Base-by-base conservation (phyloP, 2,888 invertebrate genomes). In the Eristalinus sepulchralis region DNA sequence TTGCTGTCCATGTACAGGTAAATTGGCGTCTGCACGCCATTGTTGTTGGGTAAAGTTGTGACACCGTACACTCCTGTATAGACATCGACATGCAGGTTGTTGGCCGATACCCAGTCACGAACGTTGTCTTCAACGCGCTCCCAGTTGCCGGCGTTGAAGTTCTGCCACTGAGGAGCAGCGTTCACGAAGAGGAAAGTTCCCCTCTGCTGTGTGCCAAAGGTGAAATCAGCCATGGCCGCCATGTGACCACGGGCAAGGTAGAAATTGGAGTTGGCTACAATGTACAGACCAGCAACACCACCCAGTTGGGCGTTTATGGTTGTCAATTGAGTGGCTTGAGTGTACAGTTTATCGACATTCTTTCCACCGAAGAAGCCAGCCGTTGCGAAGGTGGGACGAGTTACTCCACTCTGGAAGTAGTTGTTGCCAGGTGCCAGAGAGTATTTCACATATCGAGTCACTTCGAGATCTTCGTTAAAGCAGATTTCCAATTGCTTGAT, bases 131-230 rank as follows among this genome's bases (percentile, higher is more conserved):
- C 95, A 9, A 94, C 90, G 1, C 89, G 87, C 10, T 93, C 91
- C 95, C 95, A 95, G 89, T 95, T 95, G 13, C 93, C 93, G 0
- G 92, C 93, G 89, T 95, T 95, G 88, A 95, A 94, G 0, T 92
- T 92, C 87, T 93, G 93, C 94, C 94, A 94, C 79, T 94, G 94
- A 0, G 94, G 94, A 0, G 93, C 93, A 0, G 91, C 93, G 88
- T 94, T 94, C 11, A 94, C 90, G 88, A 93, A 94, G 77, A 93
- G 93, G 90, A 93, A 94, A 0, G 94, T 94, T 1, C 93, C 93
- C 4, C 91, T 90, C 88, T 94, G 94, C 83, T 94, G 92, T 0
- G 91, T 89, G 0, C 91, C 92, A 88, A 92, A 94, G 4, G 93
- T 91, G 71, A 93, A 93, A 89, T 94, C 94, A 0, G 92, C 92